phyloP scores from a whole-genome alignment of 2,113 vertebrate species.

The Crocuta crocuta region DNA sequence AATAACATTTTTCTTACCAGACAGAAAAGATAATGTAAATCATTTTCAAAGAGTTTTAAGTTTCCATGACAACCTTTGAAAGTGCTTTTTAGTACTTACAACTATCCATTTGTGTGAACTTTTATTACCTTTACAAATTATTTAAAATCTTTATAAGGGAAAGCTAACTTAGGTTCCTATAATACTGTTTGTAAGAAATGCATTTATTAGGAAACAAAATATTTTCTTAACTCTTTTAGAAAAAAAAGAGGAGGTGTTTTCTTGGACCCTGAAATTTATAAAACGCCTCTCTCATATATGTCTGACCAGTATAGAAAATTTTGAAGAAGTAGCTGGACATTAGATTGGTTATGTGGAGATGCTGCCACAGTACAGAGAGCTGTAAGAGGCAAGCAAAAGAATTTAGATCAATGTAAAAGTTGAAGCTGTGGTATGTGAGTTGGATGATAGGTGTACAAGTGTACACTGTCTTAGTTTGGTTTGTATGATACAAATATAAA shows the following conservation, averaged over 20 bases:
- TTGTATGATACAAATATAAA: background rate
- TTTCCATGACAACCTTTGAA: conserved; percentile 59
- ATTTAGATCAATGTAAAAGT: background rate
- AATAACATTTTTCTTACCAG: conserved; percentile 45
- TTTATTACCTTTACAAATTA: conserved; percentile 56
- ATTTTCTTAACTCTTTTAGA: conserved; percentile 48
- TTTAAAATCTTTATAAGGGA: conserved; percentile 40
- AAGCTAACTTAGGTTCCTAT: conserved; percentile 11
- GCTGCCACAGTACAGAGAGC: background rate
- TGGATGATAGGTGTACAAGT: background rate
- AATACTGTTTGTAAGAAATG: conserved; percentile 37
- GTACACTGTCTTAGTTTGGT: background rate
- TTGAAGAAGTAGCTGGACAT: conserved; percentile 44
- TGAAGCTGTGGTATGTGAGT: background rate
- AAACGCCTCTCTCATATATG: background rate
- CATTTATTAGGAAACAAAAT: conserved; percentile 48
- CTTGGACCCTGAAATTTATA: conserved; percentile 7
- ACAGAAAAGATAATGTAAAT: conserved; percentile 57
- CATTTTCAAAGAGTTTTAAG: conserved; percentile 55
- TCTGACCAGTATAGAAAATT: conserved; percentile 4
- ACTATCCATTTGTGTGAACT: conserved; percentile 15
- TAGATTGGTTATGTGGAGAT: background rate
- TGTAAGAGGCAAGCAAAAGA: conserved; percentile 35
- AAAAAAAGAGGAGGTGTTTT: conserved; percentile 46
- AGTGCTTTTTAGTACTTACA: conserved; percentile 46